phyloP scores from a whole-genome alignment of 2,113 vertebrate genomes.

The Microcebus jonahi region DNA sequence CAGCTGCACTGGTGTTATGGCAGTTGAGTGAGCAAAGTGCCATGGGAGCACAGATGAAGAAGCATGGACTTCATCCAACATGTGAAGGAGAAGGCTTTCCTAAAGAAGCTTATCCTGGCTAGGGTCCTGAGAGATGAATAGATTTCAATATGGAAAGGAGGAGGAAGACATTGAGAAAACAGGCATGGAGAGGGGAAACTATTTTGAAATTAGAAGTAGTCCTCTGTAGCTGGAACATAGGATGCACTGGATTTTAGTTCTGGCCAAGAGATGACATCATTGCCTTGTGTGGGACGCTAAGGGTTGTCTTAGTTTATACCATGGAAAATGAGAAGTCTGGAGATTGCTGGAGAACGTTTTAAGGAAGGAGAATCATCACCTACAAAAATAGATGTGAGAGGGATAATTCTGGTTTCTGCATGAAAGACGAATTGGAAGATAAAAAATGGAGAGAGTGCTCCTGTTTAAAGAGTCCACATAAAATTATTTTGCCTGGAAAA shows the following conservation, averaged over 20 bases:
- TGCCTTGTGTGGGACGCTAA: too few relatives aligned
- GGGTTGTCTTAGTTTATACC: neutral
- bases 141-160: neutral
- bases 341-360: neutral
- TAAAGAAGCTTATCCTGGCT: neutral
- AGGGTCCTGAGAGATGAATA: neutral
- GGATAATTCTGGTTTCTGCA: neutral
- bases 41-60: rapidly evolving
- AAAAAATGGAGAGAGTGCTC: neutral
- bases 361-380: neutral
- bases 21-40: neutral
- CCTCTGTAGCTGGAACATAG: neutral
- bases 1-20: rapidly evolving
- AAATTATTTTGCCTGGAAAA: neutral
- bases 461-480: neutral
- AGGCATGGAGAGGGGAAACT: rapidly evolving
- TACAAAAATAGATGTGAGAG: neutral
- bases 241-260: neutral
- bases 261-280: too few relatives aligned
- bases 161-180: neutral
- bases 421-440: neutral
- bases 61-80: neutral
- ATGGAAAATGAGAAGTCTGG: neutral
- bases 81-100: neutral
- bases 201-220: neutral